Evolutionary conservation across 2,888 invertebrate species (phyloP).

Genomic region (Perizoma flavofasciatum): DNA sequence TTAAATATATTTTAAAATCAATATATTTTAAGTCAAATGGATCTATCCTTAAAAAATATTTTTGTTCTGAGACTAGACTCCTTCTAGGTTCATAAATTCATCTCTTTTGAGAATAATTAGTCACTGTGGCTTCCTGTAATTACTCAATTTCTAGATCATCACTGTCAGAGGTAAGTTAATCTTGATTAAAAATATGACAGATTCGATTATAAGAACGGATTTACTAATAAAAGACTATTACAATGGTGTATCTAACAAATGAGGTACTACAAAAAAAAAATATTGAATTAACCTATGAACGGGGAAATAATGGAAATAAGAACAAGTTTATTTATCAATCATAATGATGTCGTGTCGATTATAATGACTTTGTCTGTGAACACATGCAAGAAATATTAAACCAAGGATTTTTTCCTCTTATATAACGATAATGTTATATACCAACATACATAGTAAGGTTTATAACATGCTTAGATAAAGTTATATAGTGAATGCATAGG

Average conservation of each 20-base stretch:
- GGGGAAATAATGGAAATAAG: constrained; percentile 31
- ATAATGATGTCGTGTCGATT: constrained; percentile 21
- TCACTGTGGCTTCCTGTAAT: not conserved
- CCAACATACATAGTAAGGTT: constrained; percentile 30
- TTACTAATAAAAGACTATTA: constrained; percentile 9
- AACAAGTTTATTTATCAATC: constrained; percentile 28
- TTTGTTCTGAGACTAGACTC: too few relatives aligned
- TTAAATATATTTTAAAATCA: too few relatives aligned
- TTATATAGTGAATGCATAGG: not conserved
- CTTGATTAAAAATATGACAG: constrained; percentile 3
- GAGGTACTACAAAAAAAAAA: constrained; percentile 12
- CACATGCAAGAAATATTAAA: constrained; percentile 19
- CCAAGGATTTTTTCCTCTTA: constrained; percentile 31
- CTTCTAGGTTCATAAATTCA: too few relatives aligned
- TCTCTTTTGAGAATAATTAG: not conserved
- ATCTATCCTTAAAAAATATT: too few relatives aligned
- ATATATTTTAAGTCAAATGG: too few relatives aligned
- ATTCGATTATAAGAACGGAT: constrained; percentile 2
- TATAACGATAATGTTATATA: constrained; percentile 1
- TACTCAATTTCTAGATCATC: constrained; percentile 1
- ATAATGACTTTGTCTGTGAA: constrained; percentile 27
- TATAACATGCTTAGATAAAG: not conserved
- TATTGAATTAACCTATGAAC: constrained; percentile 31
- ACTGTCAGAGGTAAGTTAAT: constrained; percentile 3
- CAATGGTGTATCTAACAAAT: constrained; percentile 13